Evolutionary conservation across 2,113 vertebrate genomes (phyloP).

Genomic region (Oceanites oceanicus): DNA sequence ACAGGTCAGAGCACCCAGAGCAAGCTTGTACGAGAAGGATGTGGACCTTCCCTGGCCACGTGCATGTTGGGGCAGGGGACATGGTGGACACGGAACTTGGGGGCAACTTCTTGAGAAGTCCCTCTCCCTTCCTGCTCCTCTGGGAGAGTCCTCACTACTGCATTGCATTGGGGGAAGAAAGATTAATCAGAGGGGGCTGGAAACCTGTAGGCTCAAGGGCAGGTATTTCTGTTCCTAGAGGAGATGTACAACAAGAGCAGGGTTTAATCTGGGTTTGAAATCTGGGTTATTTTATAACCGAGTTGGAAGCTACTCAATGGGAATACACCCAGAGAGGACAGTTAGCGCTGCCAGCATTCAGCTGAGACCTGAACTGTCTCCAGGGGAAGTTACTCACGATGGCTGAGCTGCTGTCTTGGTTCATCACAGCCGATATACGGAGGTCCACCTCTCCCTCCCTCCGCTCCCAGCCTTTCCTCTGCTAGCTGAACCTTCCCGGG

Average conservation of each 20-base stretch:
- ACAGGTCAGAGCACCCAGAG: neutral
- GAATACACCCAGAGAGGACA: neutral
- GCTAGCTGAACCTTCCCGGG: neutral
- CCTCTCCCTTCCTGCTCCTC: neutral
- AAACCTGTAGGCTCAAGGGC: neutral
- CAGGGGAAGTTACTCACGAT: accelerated
- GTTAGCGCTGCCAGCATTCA: accelerated
- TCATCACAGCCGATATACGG: accelerated
- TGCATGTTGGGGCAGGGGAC: neutral
- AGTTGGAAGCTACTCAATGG: neutral
- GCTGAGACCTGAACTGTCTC: neutral
- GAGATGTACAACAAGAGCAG: neutral
- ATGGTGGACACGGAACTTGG: neutral
- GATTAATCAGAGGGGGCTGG: neutral
- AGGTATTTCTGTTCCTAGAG: neutral
- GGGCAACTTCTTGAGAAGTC: neutral
- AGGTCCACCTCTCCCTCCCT: neutral
- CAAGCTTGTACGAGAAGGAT: neutral
- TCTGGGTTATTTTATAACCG: neutral
- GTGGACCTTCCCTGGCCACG: neutral
- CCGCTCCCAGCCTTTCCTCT: neutral
- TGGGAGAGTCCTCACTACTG: accelerated
- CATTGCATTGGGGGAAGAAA: neutral
- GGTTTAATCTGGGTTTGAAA: neutral
- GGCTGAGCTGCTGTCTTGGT: neutral